Conservation (phyloP, 2,113 vertebrate genomes). For the Serinus canaria region DNA sequence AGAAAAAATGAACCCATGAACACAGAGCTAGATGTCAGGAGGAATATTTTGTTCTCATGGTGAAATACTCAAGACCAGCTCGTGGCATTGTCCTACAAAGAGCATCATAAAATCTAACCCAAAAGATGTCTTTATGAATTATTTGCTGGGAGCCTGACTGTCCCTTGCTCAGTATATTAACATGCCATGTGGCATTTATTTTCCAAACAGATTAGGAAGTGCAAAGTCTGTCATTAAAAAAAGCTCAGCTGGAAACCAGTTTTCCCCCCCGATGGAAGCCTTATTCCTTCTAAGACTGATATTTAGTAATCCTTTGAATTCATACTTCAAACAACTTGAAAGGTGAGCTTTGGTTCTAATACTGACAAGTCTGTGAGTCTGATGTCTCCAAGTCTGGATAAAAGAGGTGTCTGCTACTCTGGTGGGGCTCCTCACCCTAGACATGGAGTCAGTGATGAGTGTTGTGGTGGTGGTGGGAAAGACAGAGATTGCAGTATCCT, state of each 20-base stretch:
- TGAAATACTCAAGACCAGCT: constrained; percentile 52
- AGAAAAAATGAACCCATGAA: constrained; percentile 51
- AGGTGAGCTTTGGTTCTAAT: not conserved
- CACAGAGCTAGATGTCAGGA: constrained; percentile 42
- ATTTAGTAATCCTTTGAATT: constrained; percentile 10
- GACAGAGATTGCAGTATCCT: not conserved
- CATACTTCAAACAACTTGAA: constrained; percentile 11
- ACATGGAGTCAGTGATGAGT: not conserved
- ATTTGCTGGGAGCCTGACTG: constrained; percentile 2
- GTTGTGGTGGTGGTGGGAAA: not conserved
- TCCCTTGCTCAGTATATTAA: not conserved
- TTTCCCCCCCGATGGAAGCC: not conserved
- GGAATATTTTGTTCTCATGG: constrained; percentile 33
- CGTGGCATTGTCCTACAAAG: not conserved
- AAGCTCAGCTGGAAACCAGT: not conserved
- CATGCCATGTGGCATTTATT: constrained; percentile 43
- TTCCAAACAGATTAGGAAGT: constrained; percentile 27
- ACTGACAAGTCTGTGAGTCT: not conserved
- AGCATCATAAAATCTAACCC: not conserved
- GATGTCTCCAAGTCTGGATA: not conserved
- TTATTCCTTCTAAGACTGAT: not conserved
- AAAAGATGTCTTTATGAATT: not conserved
- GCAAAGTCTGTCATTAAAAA: constrained; percentile 35
- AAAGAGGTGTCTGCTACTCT: not conserved
- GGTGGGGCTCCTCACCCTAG: not conserved